These are phyloP conservation scores for Laticauda laticaudata DNA, from an alignment of 2,113 vertebrate genomes.

Conservation along the genomic window DNA sequence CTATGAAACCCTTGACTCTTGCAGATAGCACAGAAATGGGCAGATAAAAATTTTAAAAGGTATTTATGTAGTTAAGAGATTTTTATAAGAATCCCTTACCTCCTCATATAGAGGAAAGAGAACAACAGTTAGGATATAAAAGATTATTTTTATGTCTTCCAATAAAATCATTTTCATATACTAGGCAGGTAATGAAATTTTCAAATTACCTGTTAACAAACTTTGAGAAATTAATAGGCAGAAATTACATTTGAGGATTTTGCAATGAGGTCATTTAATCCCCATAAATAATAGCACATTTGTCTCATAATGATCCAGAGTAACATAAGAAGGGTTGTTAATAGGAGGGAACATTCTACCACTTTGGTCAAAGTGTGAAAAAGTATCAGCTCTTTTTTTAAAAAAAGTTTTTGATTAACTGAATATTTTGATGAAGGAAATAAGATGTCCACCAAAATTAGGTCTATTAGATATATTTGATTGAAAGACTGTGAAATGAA, in stretches of 20 bases:
- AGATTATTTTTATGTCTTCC: not conserved
- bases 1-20: not conserved
- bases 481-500: not conserved
- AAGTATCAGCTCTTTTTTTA: not conserved
- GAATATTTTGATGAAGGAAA: not conserved
- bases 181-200: not conserved
- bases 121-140: not conserved
- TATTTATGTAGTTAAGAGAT: not conserved
- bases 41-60: not conserved
- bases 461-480: not conserved
- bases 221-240: not conserved
- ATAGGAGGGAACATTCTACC: not conserved
- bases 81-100: not conserved
- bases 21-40: not conserved
- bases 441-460: not conserved
- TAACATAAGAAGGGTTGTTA: not conserved
- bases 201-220: not conserved
- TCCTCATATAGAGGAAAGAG: not conserved
- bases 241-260: not conserved
- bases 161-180: not conserved
- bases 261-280: not conserved
- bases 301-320: not conserved
- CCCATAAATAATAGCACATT: not conserved
- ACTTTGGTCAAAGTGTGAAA: not conserved
- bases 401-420: not conserved